Percentiles rank a stretch among this genome's conserved stretches.
Conservation (phyloP, 2,888 invertebrate species). For the Tillus elongatus region DNA sequence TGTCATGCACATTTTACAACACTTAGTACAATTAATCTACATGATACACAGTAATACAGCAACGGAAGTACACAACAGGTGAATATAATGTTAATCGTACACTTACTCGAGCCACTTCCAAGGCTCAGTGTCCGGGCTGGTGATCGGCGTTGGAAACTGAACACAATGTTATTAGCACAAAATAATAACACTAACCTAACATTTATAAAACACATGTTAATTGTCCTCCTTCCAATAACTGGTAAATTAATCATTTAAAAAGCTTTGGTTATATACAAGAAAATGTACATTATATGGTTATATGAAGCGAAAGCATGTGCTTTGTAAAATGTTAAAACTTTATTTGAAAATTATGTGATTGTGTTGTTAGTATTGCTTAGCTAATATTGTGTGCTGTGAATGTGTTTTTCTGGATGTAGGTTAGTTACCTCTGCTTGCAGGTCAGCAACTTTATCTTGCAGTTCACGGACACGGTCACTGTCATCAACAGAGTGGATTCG, state of each 20-base stretch:
- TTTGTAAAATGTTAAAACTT: not conserved
- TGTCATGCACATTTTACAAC: too few relatives aligned
- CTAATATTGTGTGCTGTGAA: too few relatives aligned
- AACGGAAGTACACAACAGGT: too few relatives aligned
- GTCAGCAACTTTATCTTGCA: slow-evolving; percentile 88
- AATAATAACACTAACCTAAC: not conserved
- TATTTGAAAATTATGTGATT: not conserved
- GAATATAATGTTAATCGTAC: too few relatives aligned
- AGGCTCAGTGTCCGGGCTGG: slow-evolving; percentile 80
- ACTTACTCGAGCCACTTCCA: slow-evolving; percentile 85
- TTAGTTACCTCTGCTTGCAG: slow-evolving; percentile 81
- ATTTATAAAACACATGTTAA: too few relatives aligned
- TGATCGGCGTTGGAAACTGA: slow-evolving; percentile 82
- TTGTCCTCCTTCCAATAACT: too few relatives aligned
- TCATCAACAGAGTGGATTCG: slow-evolving; percentile 73
- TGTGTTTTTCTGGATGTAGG: too few relatives aligned
- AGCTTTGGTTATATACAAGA: too few relatives aligned
- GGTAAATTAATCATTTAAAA: too few relatives aligned
- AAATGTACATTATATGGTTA: slow-evolving; percentile 1
- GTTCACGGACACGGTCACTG: slow-evolving; percentile 75
- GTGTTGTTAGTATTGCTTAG: not conserved
- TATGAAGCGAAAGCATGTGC: slow-evolving; percentile 17
- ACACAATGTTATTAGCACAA: slow-evolving; percentile 34
- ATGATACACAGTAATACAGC: too few relatives aligned
- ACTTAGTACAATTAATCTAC: too few relatives aligned